Conservation (phyloP, 1,140 invertebrate species). For the Drosophila hydei region DNA sequence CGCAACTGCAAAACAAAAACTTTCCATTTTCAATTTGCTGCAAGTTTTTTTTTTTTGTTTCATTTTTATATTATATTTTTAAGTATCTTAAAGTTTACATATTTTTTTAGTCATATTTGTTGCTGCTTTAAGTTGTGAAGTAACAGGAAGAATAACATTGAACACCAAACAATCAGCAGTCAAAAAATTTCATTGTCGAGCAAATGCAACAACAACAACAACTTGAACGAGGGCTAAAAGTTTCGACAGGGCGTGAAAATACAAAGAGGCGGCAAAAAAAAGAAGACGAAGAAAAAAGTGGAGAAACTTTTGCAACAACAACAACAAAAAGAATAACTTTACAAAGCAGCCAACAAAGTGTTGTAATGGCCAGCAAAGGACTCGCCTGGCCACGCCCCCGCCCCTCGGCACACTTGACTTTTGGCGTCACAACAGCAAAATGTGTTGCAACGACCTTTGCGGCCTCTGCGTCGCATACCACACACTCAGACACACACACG, state of each 20-base stretch:
- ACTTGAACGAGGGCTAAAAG: constrained; percentile 35
- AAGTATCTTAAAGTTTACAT: constrained; percentile 14
- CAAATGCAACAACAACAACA: constrained; percentile 41
- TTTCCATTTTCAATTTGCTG: constrained; percentile 75
- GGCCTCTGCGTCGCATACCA: constrained; percentile 50
- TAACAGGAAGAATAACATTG: constrained; percentile 73
- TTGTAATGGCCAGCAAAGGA: constrained; percentile 68
- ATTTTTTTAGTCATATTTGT: neutral
- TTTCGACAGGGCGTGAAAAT: constrained; percentile 75
- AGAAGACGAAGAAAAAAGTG: neutral
- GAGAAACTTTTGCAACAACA: constrained; percentile 46
- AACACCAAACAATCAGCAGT: constrained; percentile 76
- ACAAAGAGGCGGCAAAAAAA: constrained; percentile 52
- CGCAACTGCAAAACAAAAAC: constrained; percentile 57
- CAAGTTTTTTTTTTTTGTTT: constrained; percentile 35
- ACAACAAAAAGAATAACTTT: no score
- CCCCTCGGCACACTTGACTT: constrained; percentile 52
- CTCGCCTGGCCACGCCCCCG: constrained; percentile 1
- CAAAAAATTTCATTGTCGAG: constrained; percentile 71
- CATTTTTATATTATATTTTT: constrained; percentile 1
- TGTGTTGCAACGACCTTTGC: constrained; percentile 78
- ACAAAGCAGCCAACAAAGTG: constrained; percentile 77
- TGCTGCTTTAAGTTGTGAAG: no score
- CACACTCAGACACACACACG: constrained; percentile 47
- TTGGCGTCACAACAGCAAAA: constrained; percentile 64